Evolutionary conservation across 2,797 vertebrate species (phyloP), one percentile per base, ranked within the genome.

Genomic region (Valencia hispanica): DNA sequence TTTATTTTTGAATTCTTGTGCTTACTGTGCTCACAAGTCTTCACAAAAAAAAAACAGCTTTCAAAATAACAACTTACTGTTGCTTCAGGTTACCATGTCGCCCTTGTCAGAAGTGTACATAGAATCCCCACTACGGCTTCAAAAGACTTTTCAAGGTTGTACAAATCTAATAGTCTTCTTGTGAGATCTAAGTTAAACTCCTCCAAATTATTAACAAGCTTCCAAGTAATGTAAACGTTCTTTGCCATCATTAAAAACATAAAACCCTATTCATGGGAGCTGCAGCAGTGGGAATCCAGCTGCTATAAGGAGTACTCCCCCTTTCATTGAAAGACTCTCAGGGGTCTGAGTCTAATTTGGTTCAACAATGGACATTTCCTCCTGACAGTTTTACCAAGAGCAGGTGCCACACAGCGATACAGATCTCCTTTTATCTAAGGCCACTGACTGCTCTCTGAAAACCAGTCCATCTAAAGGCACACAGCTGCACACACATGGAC

Each of bases 301-400:
- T 55, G 69, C 82, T 82, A 30, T 14, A 45, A 74, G 73, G 32
- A 72, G 17, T 41, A 8, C 45, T 43, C n/a, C 25, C n/a, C 8
- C 4, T 43, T 34, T 36, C 25, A 51, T n/a, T 17, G 1, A 27
- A 73, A n/a, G n/a, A 75, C 61, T 85, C 89, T 76, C 83, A n/a
- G 70, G 80, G 85, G 84, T 79, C 61, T 0, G 25, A 61, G 73
- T 43, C 75, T 90, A 91, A 86, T 92, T 90, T 89, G 72, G 83
- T 48, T 68, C 53, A 22, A 92, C 93, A 93, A 92, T 93, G 79
- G 88, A 65, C 75, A 48, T 83, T 91, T 91, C 91, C 88, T 89
- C 71, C 70, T 3, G 27, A 66, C 73, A 79, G 5, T 78, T 70
- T 72, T 88, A 90, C 87, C 78, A 86, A 82, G 55, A 59, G 69